Conservation (phyloP, 1,140 invertebrate genomes). For the Diabrotica undecimpunctata region DNA sequence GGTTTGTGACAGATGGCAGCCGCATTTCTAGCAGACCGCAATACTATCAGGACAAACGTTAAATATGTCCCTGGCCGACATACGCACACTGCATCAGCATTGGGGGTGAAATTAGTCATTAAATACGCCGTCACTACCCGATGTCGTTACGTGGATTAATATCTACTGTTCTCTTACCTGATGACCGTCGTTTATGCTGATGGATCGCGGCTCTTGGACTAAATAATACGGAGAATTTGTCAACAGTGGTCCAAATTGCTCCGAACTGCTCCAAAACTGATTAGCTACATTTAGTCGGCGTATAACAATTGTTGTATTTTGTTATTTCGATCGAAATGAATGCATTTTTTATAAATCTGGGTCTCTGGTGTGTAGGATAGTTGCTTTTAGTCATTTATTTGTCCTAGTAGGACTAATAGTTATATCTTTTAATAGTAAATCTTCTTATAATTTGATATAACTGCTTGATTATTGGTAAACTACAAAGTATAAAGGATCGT, state of each 20-base stretch:
- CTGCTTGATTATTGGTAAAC: too few species aligned
- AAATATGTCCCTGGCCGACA: constrained; percentile 25
- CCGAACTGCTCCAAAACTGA: too few species aligned
- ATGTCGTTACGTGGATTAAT: constrained; percentile 26
- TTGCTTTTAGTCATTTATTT: too few species aligned
- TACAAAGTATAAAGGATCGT: too few species aligned
- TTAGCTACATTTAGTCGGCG: too few species aligned
- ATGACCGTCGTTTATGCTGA: background rate
- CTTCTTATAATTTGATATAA: too few species aligned
- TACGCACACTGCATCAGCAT: constrained; percentile 17
- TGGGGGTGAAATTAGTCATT: constrained; percentile 26
- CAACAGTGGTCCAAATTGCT: background rate
- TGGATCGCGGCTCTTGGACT: background rate
- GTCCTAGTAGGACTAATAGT: too few species aligned
- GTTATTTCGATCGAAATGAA: too few species aligned
- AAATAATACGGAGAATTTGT: background rate
- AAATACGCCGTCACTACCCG: constrained; percentile 30
- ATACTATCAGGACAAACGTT: constrained; percentile 18
- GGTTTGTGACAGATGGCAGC: constrained; percentile 30
- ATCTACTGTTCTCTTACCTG: constrained; percentile 6
- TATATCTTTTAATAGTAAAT: too few species aligned
- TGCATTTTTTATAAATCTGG: too few species aligned
- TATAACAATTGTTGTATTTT: too few species aligned
- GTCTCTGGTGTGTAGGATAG: too few species aligned
- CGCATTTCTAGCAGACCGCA: constrained; percentile 22